Conservation (phyloP, 2,113 vertebrate species). For the Charina bottae region DNA sequence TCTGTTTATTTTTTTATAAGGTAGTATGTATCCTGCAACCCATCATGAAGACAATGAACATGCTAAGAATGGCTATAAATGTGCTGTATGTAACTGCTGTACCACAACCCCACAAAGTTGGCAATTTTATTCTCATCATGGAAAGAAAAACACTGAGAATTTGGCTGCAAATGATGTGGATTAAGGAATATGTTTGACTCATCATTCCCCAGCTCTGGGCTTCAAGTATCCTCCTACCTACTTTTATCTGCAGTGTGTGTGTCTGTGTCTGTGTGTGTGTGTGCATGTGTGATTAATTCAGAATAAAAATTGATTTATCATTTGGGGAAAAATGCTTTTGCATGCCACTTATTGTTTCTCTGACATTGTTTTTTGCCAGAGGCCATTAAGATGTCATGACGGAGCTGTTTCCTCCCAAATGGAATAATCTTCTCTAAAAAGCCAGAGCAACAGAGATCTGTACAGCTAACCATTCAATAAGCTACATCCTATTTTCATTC, state of each 20-base stretch:
- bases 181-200: neutral
- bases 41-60: neutral
- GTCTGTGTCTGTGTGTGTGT: neutral
- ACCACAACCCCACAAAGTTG: neutral
- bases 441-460: constrained; percentile 21
- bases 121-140: neutral
- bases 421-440: constrained; percentile 52
- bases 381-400: constrained; percentile 43
- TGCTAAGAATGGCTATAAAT: neutral
- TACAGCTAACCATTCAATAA: constrained; percentile 33
- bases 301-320: constrained; percentile 38
- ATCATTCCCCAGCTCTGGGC: neutral
- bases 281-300: neutral
- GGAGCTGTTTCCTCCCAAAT: constrained; percentile 45
- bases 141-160: neutral
- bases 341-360: constrained; percentile 30
- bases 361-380: constrained; percentile 46
- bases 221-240: constrained; percentile 31
- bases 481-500: constrained; percentile 37
- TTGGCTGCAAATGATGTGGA: neutral
- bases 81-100: neutral
- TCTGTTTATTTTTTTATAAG: neutral
- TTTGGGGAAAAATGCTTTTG: constrained; percentile 41
- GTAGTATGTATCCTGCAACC: neutral
- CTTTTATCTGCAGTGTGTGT: constrained; percentile 14